Evolutionary conservation across 2,888 invertebrate species (phyloP).

Genomic region (Chrysina gloriosa): DNA sequence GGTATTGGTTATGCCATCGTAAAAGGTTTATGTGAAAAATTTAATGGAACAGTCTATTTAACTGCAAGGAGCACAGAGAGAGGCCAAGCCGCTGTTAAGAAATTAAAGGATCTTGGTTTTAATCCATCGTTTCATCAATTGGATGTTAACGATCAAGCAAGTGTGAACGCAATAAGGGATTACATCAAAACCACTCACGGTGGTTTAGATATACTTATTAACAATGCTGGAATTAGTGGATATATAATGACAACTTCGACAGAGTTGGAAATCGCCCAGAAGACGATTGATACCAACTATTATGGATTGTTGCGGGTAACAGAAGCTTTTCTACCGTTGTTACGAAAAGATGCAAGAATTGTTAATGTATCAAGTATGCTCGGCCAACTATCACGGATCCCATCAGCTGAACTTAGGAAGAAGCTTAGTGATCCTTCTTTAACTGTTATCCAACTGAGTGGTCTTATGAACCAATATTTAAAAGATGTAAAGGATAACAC

Average conservation of each 20-base stretch:
- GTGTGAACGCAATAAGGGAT: conserved; percentile 71
- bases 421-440: conserved; percentile 70
- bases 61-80: conserved; percentile 72
- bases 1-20: conserved; percentile 78
- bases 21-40: conserved; percentile 74
- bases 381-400: conserved; percentile 73
- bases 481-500: conserved; percentile 50
- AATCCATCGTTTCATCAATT: conserved; percentile 75
- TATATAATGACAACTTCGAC: background rate
- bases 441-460: conserved; percentile 71
- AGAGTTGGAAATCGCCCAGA: conserved; percentile 67
- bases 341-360: conserved; percentile 77
- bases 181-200: conserved; percentile 72
- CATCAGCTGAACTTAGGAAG: conserved; percentile 68
- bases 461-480: conserved; percentile 76
- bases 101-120: conserved; percentile 69
- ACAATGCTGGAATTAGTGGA: conserved; percentile 81
- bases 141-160: conserved; percentile 73
- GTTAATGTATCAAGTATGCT: conserved; percentile 80
- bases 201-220: conserved; percentile 78
- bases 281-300: conserved; percentile 78
- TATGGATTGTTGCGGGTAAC: conserved; percentile 74
- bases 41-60: conserved; percentile 76
- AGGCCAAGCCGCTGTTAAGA: conserved; percentile 71
- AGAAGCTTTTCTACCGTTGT: conserved; percentile 76